These are phyloP conservation scores for Deladenus siricidicola DNA, from an alignment of 2,888 invertebrate genomes.

Conservation along the genomic window DNA sequence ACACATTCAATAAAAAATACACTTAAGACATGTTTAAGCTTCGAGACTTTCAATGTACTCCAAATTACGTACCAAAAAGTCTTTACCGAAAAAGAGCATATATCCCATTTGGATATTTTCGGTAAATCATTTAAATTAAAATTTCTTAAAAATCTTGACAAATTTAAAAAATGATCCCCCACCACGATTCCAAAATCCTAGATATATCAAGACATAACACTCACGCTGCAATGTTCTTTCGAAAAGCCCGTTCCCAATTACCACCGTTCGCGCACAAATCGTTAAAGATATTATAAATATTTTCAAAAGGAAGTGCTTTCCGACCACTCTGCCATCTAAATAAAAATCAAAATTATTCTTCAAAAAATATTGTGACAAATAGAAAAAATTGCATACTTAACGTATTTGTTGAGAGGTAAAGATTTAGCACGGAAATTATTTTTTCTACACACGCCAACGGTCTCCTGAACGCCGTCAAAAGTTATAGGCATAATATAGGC, in stretches of 20 bases:
- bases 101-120: too few species aligned
- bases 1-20: too few species aligned
- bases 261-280: slow-evolving; percentile 31
- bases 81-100: too few species aligned
- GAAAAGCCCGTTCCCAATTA: slow-evolving; percentile 41
- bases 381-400: slow-evolving; percentile 26
- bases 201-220: too few species aligned
- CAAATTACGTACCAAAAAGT: too few species aligned
- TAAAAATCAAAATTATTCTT: slow-evolving; percentile 8
- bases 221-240: slow-evolving; percentile 32
- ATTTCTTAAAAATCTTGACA: too few species aligned
- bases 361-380: slow-evolving; percentile 1
- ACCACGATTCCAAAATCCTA: too few species aligned
- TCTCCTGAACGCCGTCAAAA: slow-evolving; percentile 29
- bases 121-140: too few species aligned
- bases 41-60: too few species aligned
- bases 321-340: slow-evolving; percentile 42
- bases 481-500: slow-evolving; percentile 34
- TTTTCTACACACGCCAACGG: slow-evolving; percentile 32
- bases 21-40: too few species aligned
- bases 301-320: slow-evolving; percentile 33
- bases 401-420: slow-evolving; percentile 39
- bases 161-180: too few species aligned
- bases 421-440: slow-evolving; percentile 27
- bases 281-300: slow-evolving; percentile 30